Evolutionary conservation across 2,797 vertebrate genomes (phyloP).

Genomic region (Chaenodraco wilsoni): DNA sequence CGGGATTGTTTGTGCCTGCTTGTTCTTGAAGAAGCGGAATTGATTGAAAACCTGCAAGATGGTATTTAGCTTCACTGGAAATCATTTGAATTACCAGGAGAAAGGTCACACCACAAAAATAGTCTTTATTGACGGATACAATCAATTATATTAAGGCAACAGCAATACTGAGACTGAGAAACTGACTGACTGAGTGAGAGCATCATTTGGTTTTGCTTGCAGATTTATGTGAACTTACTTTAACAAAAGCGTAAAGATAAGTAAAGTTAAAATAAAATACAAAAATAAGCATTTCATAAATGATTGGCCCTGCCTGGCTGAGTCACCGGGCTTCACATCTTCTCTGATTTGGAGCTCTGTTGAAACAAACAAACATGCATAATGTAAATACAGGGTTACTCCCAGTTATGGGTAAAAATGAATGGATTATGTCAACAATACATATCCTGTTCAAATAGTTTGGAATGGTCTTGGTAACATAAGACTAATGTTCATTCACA

Average conservation of each 20-base stretch:
- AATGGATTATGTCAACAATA: not conserved
- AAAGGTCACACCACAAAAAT: slow-evolving; percentile 69
- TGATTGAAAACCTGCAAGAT: slow-evolving; percentile 71
- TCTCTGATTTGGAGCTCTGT: slow-evolving; percentile 76
- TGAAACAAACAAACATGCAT: slow-evolving; percentile 45
- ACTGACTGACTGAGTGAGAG: not conserved
- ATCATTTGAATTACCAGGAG: slow-evolving; percentile 60
- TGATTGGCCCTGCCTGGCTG: slow-evolving; percentile 56
- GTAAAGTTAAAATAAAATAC: slow-evolving; percentile 1
- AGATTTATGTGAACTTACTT: slow-evolving; percentile 20
- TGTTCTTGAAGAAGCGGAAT: slow-evolving; percentile 64
- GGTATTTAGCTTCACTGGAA: slow-evolving; percentile 63
- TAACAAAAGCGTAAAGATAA: slow-evolving; percentile 17
- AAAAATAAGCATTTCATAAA: slow-evolving; percentile 64
- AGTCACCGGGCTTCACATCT: slow-evolving; percentile 64
- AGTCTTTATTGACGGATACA: slow-evolving; percentile 67
- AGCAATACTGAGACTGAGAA: slow-evolving; percentile 36
- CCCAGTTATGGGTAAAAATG: not conserved
- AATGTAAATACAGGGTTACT: slow-evolving; percentile 4
- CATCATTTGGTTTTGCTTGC: slow-evolving; percentile 11
- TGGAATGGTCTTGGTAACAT: not conserved
- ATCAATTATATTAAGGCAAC: slow-evolving; percentile 61
- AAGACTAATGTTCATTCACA: not conserved
- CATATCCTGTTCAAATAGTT: not conserved
- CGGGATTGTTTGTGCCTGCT: slow-evolving; percentile 65